Base-by-base conservation (phyloP, 2,797 vertebrate genomes). In the Dendrocincla tyrannina region DNA sequence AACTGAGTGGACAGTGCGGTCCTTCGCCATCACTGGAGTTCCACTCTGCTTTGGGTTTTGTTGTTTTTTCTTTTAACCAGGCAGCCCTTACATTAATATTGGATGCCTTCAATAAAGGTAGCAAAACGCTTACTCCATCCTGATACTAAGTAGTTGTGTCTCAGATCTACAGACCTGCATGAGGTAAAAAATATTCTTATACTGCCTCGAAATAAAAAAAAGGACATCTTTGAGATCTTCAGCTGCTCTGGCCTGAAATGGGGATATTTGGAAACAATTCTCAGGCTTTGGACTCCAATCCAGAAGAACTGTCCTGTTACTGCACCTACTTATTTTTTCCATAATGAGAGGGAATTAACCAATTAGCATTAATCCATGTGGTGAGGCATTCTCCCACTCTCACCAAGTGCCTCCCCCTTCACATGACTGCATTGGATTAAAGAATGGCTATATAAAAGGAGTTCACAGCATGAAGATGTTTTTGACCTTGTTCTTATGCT, bases 331-430 rank as follows among this genome's bases (percentile, higher is more conserved):
- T 77, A 74, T 46, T 93, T 77, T 46, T 76, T 44, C 46, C 59
- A 15, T 27, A 64, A 80, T 35, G 68, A 85, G 90, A 95, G 37
- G 46, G 0, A 0, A 95, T 85, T 70, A 94, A 77, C 17, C 52
- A 87, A 53, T 64, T 85, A 90, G 85, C 66, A 66, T 77, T 92
- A 96, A 91, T 91, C 56, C 70, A 41, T 44, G 16, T 32, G 52
- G 49, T 74, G 76, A 77, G 63, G 72, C 2, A 0, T 76, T 88
- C 67, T 81, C 53, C 60, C 25, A 52, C 27, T 84, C 76, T 60
- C 44, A 79, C 24, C 41, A 44, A 70, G 30, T 28, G 56, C 49
- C 13, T 47, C 39, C 28, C 76, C 58, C n/a, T 74, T 73, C 68
- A 80, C 47, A 64, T 39, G 80, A 73, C 67, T 11, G 13, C 67